phyloP scores from a whole-genome alignment of 2,888 invertebrate species.

The Tridacna gigas region DNA sequence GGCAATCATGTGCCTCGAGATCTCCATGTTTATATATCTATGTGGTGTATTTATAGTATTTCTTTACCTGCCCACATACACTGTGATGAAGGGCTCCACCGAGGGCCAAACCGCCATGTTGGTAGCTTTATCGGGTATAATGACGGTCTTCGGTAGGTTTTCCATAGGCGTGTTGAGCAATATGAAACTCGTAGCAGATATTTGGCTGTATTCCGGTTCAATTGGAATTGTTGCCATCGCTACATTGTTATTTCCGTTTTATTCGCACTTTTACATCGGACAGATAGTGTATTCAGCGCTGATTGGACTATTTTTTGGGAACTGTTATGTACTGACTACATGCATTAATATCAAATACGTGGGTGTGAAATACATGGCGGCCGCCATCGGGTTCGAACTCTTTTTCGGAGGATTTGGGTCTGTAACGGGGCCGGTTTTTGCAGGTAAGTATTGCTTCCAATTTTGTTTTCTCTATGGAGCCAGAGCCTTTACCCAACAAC shows the following conservation, averaged over 20 bases:
- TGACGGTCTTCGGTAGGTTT: constrained; percentile 39
- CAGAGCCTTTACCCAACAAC: not conserved
- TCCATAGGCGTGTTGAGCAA: constrained; percentile 43
- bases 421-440: constrained; percentile 51
- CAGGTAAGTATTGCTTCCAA: constrained; percentile 35
- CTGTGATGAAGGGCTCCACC: constrained; percentile 41
- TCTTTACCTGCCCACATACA: constrained; percentile 46
- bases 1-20: constrained; percentile 31
- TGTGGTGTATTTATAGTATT: constrained; percentile 45
- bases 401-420: constrained; percentile 56
- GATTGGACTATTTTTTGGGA: constrained; percentile 49
- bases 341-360: constrained; percentile 44
- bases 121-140: constrained; percentile 43
- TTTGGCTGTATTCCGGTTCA: constrained; percentile 43
- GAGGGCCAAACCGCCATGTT: constrained; percentile 38
- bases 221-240: constrained; percentile 43
- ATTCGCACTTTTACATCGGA: constrained; percentile 23
- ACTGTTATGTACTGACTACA: constrained; percentile 45
- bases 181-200: constrained; percentile 32
- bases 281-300: constrained; percentile 43
- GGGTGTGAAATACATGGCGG: constrained; percentile 50
- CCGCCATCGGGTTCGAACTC: constrained; percentile 53
- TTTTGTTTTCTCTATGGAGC: not conserved
- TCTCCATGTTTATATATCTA: constrained; percentile 40
- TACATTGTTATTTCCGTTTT: constrained; percentile 44